These are phyloP conservation scores for Adineta ricciae DNA, from an alignment of 2,888 invertebrate genomes.

Conservation along the genomic window DNA sequence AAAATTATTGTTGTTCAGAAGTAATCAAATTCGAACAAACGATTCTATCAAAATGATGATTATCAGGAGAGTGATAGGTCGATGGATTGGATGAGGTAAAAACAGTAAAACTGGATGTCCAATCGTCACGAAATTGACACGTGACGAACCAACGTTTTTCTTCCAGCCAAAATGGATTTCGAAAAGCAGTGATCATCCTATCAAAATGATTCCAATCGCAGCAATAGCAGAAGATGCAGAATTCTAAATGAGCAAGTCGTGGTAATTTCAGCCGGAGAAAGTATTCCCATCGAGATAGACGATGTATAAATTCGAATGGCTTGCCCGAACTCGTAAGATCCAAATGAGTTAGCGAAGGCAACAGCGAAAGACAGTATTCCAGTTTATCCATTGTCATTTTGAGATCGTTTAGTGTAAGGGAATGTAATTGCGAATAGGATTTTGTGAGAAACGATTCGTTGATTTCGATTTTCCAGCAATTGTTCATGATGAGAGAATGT, in stretches of 20 bases:
- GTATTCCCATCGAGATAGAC: not conserved
- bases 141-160: conserved; percentile 7
- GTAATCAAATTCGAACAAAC: too few relatives aligned
- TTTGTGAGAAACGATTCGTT: not conserved
- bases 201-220: not conserved
- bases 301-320: not conserved
- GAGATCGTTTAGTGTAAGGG: not conserved
- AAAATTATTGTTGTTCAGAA: too few relatives aligned
- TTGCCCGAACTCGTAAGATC: not conserved
- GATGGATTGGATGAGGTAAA: too few relatives aligned
- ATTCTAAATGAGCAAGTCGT: not conserved
- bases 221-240: not conserved
- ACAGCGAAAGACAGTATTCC: not conserved
- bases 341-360: not conserved
- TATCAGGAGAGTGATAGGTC: too few relatives aligned
- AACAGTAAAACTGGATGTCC: not conserved
- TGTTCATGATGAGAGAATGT: not conserved
- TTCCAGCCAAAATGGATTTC: not conserved
- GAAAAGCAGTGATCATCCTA: not conserved
- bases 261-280: not conserved
- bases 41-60: too few relatives aligned
- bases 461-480: not conserved
- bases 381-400: not conserved
- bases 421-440: not conserved
- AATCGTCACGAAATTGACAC: not conserved